phyloP scores from a whole-genome alignment of 1,140 invertebrate genomes.

The Aradophagus sp. region DNA sequence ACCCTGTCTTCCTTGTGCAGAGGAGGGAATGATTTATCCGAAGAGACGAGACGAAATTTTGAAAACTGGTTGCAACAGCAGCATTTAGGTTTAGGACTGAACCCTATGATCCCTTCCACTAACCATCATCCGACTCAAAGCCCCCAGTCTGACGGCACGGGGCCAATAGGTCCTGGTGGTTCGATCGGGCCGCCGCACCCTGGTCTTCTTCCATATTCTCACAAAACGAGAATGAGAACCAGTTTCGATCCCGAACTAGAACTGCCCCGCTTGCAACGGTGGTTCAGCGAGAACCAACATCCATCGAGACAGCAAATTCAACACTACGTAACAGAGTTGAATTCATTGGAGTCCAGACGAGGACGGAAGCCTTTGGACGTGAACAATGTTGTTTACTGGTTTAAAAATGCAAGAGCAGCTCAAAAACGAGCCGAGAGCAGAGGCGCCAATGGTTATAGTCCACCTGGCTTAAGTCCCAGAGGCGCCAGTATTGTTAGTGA shows the following conservation, averaged over 20 bases:
- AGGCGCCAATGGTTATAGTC: constrained; percentile 73
- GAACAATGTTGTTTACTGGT: constrained; percentile 99
- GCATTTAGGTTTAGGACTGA: constrained; percentile 76
- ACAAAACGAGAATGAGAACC: constrained; percentile 93
- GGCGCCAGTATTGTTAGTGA: constrained; percentile 73
- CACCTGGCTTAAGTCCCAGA: constrained; percentile 70
- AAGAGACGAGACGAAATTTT: constrained; percentile 85
- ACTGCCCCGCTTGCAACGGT: constrained; percentile 93
- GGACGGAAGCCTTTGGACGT: constrained; percentile 95
- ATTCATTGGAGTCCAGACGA: constrained; percentile 91
- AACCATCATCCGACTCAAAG: constrained; percentile 69
- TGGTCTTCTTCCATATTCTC: constrained; percentile 84
- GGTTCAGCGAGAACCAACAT: constrained; percentile 97
- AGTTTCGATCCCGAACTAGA: constrained; percentile 97
- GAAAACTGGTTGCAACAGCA: constrained; percentile 78
- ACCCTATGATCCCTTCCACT: constrained; percentile 74
- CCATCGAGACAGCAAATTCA: constrained; percentile 95
- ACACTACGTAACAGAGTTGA: constrained; percentile 94
- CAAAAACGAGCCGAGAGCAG: constrained; percentile 90
- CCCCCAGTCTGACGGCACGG: constrained; percentile 64
- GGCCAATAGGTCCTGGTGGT: constrained; percentile 59
- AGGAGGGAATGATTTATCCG: constrained; percentile 82
- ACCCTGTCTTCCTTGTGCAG: constrained; percentile 85
- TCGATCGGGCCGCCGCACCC: constrained; percentile 77
- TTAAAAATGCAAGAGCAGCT: constrained; percentile 97